Base-by-base conservation (phyloP, 2,888 invertebrate genomes). In the Eupithecia inturbata region DNA sequence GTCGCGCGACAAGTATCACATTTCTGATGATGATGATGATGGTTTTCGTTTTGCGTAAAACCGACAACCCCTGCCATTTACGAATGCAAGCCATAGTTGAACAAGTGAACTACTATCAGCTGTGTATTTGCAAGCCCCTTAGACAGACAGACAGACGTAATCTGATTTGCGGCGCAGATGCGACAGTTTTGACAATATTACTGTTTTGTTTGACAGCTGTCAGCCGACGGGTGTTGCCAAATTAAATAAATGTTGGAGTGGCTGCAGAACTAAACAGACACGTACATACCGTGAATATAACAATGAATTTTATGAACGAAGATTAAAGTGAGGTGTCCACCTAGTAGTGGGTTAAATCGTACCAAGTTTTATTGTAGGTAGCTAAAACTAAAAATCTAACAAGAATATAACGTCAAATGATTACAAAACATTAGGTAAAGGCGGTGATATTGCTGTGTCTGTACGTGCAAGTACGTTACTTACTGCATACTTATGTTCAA, bases 101-200 rank as follows among this genome's bases (percentile, higher is more conserved):
- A 67, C 68, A 64, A 57, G 64, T 57, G 28, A 62, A 26, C 7
- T 3, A 22, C 12, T 28, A 19, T 73, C 0, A 53, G 64, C 76
- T 76, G 41, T 10, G 66, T 63, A 41, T 53, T 53, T 45, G 31
- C 71, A 36, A 64, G 49, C 76, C 71, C 76, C 82, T 80, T 80
- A 81, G 77, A 78, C 81, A 83, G 81, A 82, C 85, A 82, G 84
- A 84, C 84, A 79, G 79, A 80, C 82, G 45, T 88, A 87, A 89
- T 88, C 86, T 83, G 84, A 87, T 89, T 88, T 85, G 79, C 75
- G 72, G 79, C 75, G 82, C 82, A 83, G 83, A 84, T 84, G 84
- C 80, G 81, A 78, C 79, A 82, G 79, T 79, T 82, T 79, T 80
- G 79, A 79, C 77, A 77, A 80, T 79, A 81, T 82, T 82, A 77